Evolutionary conservation across 2,797 vertebrate genomes (phyloP).

Genomic region (Poliocrania exsul): DNA sequence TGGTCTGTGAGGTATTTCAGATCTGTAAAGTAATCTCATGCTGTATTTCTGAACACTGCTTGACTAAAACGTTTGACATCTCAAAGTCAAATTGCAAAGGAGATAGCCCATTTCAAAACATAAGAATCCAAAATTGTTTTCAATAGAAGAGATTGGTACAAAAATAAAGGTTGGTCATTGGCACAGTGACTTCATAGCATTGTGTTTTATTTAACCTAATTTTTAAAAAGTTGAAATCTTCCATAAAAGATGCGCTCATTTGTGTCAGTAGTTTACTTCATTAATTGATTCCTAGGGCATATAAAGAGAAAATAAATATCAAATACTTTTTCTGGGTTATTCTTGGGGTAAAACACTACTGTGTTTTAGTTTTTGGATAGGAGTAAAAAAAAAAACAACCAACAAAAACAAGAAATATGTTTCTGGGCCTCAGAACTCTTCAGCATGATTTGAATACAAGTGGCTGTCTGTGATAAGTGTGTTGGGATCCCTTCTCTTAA

Average conservation of each 20-base stretch:
- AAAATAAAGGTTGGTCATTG: not conserved
- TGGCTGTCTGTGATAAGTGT: conserved; percentile 77
- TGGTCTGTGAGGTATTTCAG: not conserved
- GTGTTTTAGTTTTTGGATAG: conserved; percentile 3
- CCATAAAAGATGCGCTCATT: not conserved
- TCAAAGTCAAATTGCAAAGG: not conserved
- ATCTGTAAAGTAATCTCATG: not conserved
- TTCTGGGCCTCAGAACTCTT: conserved; percentile 37
- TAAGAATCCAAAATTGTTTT: not conserved
- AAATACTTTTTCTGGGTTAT: not conserved
- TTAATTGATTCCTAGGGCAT: not conserved
- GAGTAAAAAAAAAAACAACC: not conserved
- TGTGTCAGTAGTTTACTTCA: not conserved
- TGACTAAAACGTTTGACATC: not conserved
- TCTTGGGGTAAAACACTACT: conserved; percentile 5
- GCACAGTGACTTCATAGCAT: not conserved
- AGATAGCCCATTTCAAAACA: not conserved
- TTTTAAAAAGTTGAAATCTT: not conserved
- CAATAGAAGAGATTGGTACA: not conserved
- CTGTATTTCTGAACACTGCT: not conserved
- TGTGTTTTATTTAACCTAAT: not conserved
- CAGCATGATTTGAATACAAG: conserved; percentile 64
- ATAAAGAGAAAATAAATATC: not conserved
- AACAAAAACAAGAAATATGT: not conserved
- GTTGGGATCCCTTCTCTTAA: conserved; percentile 83